Percentiles rank a stretch among this genome's conserved stretches.
phyloP scores from a whole-genome alignment of 2,113 vertebrate species.

The Scomber japonicus region DNA sequence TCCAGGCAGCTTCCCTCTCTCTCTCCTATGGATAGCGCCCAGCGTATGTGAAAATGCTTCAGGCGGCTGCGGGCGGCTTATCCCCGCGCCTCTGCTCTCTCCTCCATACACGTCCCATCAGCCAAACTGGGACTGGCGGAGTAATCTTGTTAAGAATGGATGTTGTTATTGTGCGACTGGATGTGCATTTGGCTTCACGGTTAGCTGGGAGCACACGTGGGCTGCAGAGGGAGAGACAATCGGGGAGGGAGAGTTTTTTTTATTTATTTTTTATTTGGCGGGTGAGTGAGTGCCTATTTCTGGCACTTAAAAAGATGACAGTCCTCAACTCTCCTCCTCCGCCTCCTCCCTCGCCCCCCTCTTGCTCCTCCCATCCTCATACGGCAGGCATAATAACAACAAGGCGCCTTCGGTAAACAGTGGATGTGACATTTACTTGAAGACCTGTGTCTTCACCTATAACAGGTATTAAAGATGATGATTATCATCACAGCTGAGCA shows the following conservation, averaged over 20 bases:
- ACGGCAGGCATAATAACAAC: slow-evolving; percentile 64
- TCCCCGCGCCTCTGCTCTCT: slow-evolving; percentile 64
- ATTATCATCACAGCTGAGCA: slow-evolving; percentile 60
- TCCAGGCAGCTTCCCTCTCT: slow-evolving; percentile 66
- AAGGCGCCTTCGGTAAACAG: slow-evolving; percentile 60
- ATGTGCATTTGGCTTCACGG: slow-evolving; percentile 76
- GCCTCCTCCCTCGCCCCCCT: slow-evolving; percentile 17
- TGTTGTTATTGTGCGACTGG: slow-evolving; percentile 81
- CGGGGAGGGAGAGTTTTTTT: slow-evolving; percentile 40
- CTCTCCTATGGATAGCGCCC: slow-evolving; percentile 73
- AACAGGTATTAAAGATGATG: slow-evolving; percentile 73
- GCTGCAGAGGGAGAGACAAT: slow-evolving; percentile 75
- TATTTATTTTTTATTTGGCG: slow-evolving; percentile 28
- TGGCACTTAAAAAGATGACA: slow-evolving; percentile 75
- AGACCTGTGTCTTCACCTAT: slow-evolving; percentile 64
- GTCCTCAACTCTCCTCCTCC: slow-evolving; percentile 52
- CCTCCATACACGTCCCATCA: slow-evolving; percentile 69
- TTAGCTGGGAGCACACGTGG: slow-evolving; percentile 77
- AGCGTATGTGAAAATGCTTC: slow-evolving; percentile 64
- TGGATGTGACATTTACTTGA: slow-evolving; percentile 70
- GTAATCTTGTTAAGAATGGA: slow-evolving; percentile 85
- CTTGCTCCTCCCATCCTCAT: not conserved
- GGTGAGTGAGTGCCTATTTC: slow-evolving; percentile 72
- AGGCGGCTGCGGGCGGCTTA: slow-evolving; percentile 74
- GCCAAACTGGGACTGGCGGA: slow-evolving; percentile 79